Evolutionary conservation across 2,797 vertebrate genomes (phyloP).

Genomic region (Siniperca obscura): DNA sequence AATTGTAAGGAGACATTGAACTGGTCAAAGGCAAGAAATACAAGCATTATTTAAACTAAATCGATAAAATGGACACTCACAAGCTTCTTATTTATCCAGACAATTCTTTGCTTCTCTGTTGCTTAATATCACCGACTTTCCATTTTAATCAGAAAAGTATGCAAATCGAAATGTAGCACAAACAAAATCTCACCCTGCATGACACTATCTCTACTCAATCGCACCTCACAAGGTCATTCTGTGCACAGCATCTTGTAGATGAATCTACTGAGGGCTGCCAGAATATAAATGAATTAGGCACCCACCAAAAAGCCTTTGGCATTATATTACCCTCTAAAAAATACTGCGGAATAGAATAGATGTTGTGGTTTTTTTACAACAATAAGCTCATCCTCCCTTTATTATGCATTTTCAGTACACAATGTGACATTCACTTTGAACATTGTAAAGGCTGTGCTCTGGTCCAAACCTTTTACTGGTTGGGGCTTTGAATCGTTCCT

Average conservation of each 20-base stretch:
- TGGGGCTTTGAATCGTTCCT: background rate
- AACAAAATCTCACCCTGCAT: conserved; percentile 31
- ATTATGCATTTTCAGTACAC: conserved; percentile 16
- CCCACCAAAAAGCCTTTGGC: conserved; percentile 2
- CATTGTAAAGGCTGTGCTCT: background rate
- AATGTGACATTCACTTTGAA: conserved; percentile 18
- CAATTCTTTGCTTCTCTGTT: background rate
- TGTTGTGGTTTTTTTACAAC: conserved; percentile 17
- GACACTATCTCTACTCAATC: conserved; percentile 42
- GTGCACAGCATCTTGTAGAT: conserved; percentile 6
- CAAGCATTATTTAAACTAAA: conserved; percentile 1
- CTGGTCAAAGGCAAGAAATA: background rate
- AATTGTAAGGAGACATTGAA: background rate
- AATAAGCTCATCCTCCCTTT: background rate
- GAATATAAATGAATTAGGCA: conserved; percentile 46
- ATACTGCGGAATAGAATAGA: conserved; percentile 18
- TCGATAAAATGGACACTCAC: background rate
- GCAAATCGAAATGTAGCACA: conserved; percentile 32
- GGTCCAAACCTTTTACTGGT: conserved; percentile 10
- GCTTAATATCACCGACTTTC: conserved; percentile 4
- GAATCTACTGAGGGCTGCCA: conserved; percentile 7
- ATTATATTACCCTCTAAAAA: conserved; percentile 34
- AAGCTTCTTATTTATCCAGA: background rate
- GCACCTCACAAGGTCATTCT: conserved; percentile 30
- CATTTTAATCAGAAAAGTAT: conserved; percentile 42